Conservation (phyloP, 1,140 invertebrate genomes). For the Hyposmocoma kahamanoa region DNA sequence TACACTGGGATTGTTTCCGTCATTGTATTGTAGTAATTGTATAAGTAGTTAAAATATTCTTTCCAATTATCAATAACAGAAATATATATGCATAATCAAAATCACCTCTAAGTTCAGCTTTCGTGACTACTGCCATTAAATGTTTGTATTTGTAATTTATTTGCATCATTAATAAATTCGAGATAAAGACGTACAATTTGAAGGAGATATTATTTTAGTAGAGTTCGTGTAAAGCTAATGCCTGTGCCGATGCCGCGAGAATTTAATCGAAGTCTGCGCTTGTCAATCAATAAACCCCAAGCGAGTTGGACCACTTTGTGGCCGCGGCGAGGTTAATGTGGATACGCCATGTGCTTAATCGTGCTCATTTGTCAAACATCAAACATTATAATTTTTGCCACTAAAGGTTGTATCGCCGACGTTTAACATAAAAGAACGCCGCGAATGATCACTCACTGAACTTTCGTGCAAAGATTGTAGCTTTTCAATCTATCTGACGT, state of each 20-base stretch:
- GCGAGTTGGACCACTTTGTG: constrained; percentile 41
- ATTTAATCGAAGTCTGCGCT: constrained; percentile 60
- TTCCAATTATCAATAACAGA: no score
- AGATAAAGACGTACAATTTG: constrained; percentile 13
- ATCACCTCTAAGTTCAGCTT: background rate
- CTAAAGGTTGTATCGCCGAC: background rate
- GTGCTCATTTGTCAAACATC: background rate
- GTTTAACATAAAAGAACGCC: background rate
- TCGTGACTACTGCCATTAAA: background rate
- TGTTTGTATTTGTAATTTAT: constrained; percentile 25
- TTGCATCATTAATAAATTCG: constrained; percentile 29
- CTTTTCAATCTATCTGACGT: background rate
- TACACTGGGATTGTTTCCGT: background rate
- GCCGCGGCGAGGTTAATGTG: constrained; percentile 24
- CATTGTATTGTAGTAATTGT: no score
- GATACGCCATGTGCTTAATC: constrained; percentile 18
- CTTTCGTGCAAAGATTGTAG: background rate
- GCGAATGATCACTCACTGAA: background rate
- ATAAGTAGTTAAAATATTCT: no score
- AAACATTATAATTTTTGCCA: constrained; percentile 3
- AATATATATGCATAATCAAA: constrained; percentile 1
- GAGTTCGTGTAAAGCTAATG: constrained; percentile 44
- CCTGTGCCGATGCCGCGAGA: constrained; percentile 44
- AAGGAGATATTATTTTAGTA: constrained; percentile 25
- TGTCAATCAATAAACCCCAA: constrained; percentile 65